Evolutionary conservation across 2,888 invertebrate genomes (phyloP).

Genomic region (Pseudococcus longispinus): DNA sequence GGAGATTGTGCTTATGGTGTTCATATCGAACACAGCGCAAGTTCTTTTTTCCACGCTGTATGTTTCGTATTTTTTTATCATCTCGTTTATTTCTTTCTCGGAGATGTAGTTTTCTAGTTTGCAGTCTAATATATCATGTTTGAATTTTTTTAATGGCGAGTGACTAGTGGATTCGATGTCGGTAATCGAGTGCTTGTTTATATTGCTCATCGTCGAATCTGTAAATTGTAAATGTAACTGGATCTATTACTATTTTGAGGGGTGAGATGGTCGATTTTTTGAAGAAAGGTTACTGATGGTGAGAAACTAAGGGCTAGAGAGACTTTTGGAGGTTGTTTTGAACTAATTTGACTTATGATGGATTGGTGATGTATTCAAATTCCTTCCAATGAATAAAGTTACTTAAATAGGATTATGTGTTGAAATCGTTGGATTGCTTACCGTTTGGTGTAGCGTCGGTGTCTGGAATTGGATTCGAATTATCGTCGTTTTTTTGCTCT

Average conservation of each 20-base stretch:
- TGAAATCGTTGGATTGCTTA: not conserved
- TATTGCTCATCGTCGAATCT: not conserved
- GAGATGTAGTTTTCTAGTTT: constrained; percentile 51
- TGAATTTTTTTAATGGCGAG: constrained; percentile 26
- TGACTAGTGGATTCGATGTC: not conserved
- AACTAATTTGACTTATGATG: too few species aligned
- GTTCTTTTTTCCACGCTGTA: constrained; percentile 2
- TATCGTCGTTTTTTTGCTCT: not conserved
- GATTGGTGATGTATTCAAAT: not conserved
- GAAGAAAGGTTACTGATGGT: too few species aligned
- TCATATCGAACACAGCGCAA: constrained; percentile 18
- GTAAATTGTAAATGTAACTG: not conserved
- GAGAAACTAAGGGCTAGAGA: too few species aligned
- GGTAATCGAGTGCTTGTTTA: constrained; percentile 24
- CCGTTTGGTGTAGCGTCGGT: not conserved
- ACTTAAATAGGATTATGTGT: not conserved
- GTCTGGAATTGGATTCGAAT: not conserved
- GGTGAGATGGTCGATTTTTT: not conserved
- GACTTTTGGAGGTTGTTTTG: not conserved
- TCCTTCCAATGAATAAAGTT: not conserved
- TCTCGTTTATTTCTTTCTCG: constrained; percentile 43
- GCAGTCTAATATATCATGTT: constrained; percentile 16
- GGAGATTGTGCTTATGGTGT: not conserved
- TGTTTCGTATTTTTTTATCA: not conserved
- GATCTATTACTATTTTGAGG: not conserved